Percentiles rank a stretch among this genome's conserved stretches.
Conservation (phyloP, 2,113 vertebrate genomes). For the Percina caprodes region DNA sequence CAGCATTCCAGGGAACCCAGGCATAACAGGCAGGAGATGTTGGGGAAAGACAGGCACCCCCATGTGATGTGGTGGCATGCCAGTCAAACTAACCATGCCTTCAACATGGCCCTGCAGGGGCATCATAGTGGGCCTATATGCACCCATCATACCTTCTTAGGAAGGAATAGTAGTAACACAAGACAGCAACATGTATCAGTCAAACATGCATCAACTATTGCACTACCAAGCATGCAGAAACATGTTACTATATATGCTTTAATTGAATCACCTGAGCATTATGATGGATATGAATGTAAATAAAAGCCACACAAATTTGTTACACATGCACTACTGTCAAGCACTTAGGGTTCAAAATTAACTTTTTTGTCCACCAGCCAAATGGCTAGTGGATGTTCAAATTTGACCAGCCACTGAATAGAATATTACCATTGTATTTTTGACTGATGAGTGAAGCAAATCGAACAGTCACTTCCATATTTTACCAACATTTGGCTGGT, state of each 20-base stretch:
- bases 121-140: conserved; percentile 92
- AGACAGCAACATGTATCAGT: conserved; percentile 95
- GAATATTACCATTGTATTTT: too few species aligned
- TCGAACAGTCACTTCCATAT: too few species aligned
- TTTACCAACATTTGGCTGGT: too few species aligned
- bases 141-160: conserved; percentile 93
- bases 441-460: too few species aligned
- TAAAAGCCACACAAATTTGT: conserved; percentile 15
- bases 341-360: not conserved
- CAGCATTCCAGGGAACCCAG: conserved; percentile 90
- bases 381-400: too few species aligned
- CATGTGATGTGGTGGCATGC: conserved; percentile 94
- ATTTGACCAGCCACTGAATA: too few species aligned
- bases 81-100: conserved; percentile 96
- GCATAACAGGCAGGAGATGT: conserved; percentile 90
- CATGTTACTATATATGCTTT: conserved; percentile 24
- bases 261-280: not conserved
- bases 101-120: conserved; percentile 90
- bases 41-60: conserved; percentile 90
- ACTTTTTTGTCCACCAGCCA: not conserved
- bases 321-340: conserved; percentile 45
- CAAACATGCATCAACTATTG: conserved; percentile 83
- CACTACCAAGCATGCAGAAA: conserved; percentile 56
- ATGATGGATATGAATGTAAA: conserved; percentile 20
- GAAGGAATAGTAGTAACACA: conserved; percentile 82